Evolutionary conservation across 2,797 vertebrate species (phyloP).

Genomic region (Anguilla megastoma): DNA sequence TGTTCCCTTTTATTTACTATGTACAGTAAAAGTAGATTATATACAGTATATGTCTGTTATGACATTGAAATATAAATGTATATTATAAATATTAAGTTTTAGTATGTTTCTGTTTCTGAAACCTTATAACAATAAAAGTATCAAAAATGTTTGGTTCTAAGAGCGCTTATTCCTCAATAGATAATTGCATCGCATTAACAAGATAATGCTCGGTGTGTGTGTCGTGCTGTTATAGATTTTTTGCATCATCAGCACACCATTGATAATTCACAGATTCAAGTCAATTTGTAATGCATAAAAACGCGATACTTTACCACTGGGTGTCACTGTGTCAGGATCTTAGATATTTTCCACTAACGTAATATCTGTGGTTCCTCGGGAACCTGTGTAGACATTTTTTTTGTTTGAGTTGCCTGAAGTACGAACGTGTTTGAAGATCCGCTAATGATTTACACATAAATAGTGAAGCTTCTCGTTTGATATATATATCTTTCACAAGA

Average conservation of each 20-base stretch:
- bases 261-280: too few relatives aligned
- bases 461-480: not conserved
- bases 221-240: too few relatives aligned
- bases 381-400: not conserved
- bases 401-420: not conserved
- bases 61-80: conserved; percentile 29
- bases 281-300: not conserved
- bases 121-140: conserved; percentile 32
- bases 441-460: too few relatives aligned
- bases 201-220: too few relatives aligned
- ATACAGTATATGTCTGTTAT: conserved; percentile 24
- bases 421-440: too few relatives aligned
- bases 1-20: conserved; percentile 35
- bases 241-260: too few relatives aligned
- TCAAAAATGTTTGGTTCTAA: not conserved
- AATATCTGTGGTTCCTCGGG: not conserved
- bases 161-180: not conserved
- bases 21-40: conserved; percentile 32
- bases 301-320: not conserved
- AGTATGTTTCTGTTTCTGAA: conserved; percentile 24
- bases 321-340: not conserved
- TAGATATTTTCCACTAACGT: not conserved
- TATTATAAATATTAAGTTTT: conserved; percentile 37
- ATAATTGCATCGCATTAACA: not conserved
- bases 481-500: not conserved